These are phyloP conservation scores for human (Homo sapiens) DNA, from an alignment of 2,113 vertebrate species.

Conservation along the genomic window DNA sequence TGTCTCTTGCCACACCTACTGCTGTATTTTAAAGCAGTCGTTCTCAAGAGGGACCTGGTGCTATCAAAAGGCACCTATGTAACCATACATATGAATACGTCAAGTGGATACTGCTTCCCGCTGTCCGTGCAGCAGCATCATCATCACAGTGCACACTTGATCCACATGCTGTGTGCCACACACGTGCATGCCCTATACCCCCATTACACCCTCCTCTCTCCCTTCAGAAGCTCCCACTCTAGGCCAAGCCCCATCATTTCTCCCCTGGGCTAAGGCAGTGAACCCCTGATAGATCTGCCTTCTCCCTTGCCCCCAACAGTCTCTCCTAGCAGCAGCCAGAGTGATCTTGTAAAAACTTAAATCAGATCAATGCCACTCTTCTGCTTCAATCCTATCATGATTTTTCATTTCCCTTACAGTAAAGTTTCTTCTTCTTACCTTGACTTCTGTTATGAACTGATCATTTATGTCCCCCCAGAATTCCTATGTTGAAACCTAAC, in stretches of 20 bases:
- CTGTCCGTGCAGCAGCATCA: fast-evolving
- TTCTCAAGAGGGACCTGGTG: background rate
- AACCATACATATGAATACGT: fast-evolving
- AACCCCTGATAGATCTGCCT: no score
- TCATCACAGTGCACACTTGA: no score
- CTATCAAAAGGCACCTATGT: background rate
- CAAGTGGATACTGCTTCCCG: no score
- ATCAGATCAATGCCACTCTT: background rate
- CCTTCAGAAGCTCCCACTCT: background rate
- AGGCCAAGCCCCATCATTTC: background rate
- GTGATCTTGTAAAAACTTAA: background rate
- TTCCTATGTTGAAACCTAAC: background rate
- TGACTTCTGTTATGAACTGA: background rate
- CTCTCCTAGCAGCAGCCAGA: background rate
- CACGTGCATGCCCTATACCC: fast-evolving
- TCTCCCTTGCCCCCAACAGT: fast-evolving
- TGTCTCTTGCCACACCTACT: background rate
- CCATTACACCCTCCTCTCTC: background rate
- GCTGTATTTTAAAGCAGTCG: background rate
- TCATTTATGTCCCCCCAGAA: background rate
- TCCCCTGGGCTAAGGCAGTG: background rate
- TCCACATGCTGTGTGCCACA: fast-evolving
- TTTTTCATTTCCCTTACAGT: background rate
- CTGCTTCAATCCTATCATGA: background rate
- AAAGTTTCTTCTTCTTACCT: background rate